A percentile compares a stretch with the other conserved stretches of the same genome.
Evolutionary conservation across 2,888 invertebrate genomes (phyloP).

Genomic region (Caenorhabditis zanzibari): DNA sequence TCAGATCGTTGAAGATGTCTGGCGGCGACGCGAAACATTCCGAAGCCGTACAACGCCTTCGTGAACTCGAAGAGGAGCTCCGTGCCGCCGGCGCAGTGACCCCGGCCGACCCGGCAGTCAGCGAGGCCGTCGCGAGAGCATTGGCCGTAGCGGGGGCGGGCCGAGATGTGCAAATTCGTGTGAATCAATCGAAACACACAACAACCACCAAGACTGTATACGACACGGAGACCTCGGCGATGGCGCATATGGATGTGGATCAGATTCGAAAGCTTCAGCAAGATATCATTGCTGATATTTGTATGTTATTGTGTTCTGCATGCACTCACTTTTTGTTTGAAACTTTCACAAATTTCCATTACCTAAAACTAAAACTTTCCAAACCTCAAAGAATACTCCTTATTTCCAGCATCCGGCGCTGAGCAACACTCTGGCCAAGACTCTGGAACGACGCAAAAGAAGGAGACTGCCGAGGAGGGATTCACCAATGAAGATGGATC

Average conservation of each 20-base stretch:
- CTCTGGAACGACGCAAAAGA: slow-evolving; percentile 77
- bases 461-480: slow-evolving; percentile 82
- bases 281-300: slow-evolving; percentile 79
- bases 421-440: slow-evolving; percentile 53
- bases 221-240: slow-evolving; percentile 83
- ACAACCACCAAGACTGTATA: slow-evolving; percentile 83
- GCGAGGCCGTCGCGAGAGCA: slow-evolving; percentile 79
- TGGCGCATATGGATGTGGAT: slow-evolving; percentile 79
- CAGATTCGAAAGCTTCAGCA: slow-evolving; percentile 80
- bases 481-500: slow-evolving; percentile 83
- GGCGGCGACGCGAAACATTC: slow-evolving; percentile 68
- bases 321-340: background rate
- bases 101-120: slow-evolving; percentile 80
- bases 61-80: slow-evolving; percentile 79
- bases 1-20: slow-evolving; percentile 72
- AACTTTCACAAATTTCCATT: background rate
- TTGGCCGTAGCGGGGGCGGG: slow-evolving; percentile 78
- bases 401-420: slow-evolving; percentile 52
- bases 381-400: background rate
- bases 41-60: slow-evolving; percentile 79
- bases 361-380: background rate
- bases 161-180: slow-evolving; percentile 81
- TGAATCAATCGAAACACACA: slow-evolving; percentile 81
- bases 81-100: slow-evolving; percentile 77
- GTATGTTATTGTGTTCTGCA: slow-evolving; percentile 65